phyloP scores from a whole-genome alignment of 2,797 vertebrate genomes.

The Takifugu ocellatus region DNA sequence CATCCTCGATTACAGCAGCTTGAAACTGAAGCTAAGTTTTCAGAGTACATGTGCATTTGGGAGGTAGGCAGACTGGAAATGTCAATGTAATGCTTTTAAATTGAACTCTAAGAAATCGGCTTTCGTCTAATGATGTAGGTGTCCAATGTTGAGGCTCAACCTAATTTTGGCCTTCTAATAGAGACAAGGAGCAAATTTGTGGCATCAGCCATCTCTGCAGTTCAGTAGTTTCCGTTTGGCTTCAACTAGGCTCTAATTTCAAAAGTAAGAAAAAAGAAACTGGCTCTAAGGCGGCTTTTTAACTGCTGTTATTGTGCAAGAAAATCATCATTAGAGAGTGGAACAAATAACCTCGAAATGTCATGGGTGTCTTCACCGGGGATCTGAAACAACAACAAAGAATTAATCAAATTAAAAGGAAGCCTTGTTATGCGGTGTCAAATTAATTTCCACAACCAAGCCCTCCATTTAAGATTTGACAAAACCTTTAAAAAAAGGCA shows the following conservation, averaged over 20 bases:
- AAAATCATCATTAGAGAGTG: slow-evolving; percentile 86
- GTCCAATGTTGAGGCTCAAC: no score
- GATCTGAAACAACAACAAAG: slow-evolving; percentile 83
- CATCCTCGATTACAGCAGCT: slow-evolving; percentile 25
- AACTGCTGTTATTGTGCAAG: slow-evolving; percentile 81
- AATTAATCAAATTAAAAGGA: slow-evolving; percentile 88
- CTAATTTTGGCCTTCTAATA: background rate
- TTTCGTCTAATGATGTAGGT: no score
- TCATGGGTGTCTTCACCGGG: slow-evolving; percentile 78
- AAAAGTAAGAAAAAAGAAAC: slow-evolving; percentile 67
- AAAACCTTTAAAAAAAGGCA: slow-evolving; percentile 71
- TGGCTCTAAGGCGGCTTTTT: slow-evolving; percentile 79
- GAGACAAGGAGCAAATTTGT: slow-evolving; percentile 36
- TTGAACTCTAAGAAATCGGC: background rate
- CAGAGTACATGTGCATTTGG: slow-evolving; percentile 14
- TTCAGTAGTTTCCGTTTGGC: slow-evolving; percentile 79
- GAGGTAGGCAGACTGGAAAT: slow-evolving; percentile 1
- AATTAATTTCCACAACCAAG: slow-evolving; percentile 85
- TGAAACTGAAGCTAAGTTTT: slow-evolving; percentile 19
- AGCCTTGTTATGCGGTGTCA: slow-evolving; percentile 82
- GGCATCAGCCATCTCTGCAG: slow-evolving; percentile 65
- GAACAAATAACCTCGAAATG: slow-evolving; percentile 85
- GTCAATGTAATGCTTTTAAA: slow-evolving; percentile 11
- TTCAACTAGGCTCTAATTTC: slow-evolving; percentile 76
- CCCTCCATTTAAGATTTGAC: slow-evolving; percentile 78